Evolutionary conservation across 1,140 invertebrate species (phyloP), one percentile per base, ranked within the genome.

Genomic region (Aphaenogaster ashmeadi): DNA sequence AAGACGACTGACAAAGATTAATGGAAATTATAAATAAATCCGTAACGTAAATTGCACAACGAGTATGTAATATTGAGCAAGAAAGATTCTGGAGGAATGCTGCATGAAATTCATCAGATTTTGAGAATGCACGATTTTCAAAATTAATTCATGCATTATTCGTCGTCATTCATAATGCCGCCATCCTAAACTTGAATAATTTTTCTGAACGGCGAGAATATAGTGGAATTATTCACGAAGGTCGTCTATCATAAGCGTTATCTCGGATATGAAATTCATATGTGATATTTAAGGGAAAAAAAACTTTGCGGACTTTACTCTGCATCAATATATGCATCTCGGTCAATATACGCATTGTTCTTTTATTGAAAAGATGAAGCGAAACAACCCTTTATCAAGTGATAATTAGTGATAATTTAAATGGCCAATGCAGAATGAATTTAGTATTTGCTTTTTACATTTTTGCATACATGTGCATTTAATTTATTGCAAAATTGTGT

Each of bases 101-200:
- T 18, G 15, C 54, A 66, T 38, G 7, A n/a, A 38, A 80, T 69
- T 15, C 2, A 27, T 69, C 47, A 52, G 15, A 54, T 69, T 69
- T 21, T 21, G 9, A 33, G 8, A 1, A 54, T 47, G 27, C 8
- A 69, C 15, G 38, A 69, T 54, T 80, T 36, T 0, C 1, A 54
- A 69, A 80, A 80, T 80, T 80, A 80, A 80, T 18, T 67, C n/a
- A 67, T 52, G 18, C 33, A 79, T 38, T 69, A 69, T 54, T 69
- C 33, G n/a, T 21, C 9, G 15, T n/a, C 11, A 15, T 13, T 41
- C 56, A 64, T 52, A 79, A 79, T n/a, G 50, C 36, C 6, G n/a
- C 1, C n/a, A 69, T 41, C 41, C 15, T 44, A 15, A 72, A 36
- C 21, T 72, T 71, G 21, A 33, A 47, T 83, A 72, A 83, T 58